Base-by-base conservation (phyloP, 2,888 invertebrate genomes). In the Adelphocoris suturalis region DNA sequence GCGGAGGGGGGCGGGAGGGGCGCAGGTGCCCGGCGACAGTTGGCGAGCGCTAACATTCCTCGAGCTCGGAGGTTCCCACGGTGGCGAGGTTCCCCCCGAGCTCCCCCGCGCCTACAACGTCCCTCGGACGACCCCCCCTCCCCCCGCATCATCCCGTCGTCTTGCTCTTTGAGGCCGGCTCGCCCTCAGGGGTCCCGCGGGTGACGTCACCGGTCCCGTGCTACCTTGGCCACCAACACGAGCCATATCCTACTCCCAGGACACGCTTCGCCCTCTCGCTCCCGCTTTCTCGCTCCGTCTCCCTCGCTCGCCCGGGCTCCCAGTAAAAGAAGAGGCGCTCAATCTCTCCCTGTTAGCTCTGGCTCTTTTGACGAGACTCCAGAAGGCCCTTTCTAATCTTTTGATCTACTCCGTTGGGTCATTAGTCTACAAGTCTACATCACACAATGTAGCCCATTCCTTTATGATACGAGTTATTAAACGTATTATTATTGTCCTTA, bases 21-120 rank as follows among this genome's bases (percentile, higher is more conserved):
- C 61, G 84, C 82, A 84, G 89, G 82, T 82, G 84, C 84, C 84
- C 82, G 90, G 90, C 86, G 86, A 90, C 90, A 90, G 90, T 90
- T 90, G 90, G 90, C 90, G 78, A 86, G 90, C 90, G 90, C 90
- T 86, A 81, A 90, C 90, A 90, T 90, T 89, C 89, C 90, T 61
- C 47, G 57, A 48, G 61, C 52, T 61, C 85, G 75, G 89, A 84
- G 85, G 76, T 90, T 90, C 90, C 90, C 90, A 90, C 90, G 90
- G 90, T 89, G 89, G 89, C 85, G 89, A 84, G 84, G 68, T 76
- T 28, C 78, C 76, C 89, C 81, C 85, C 80, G 48, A 47, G 28
- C 84, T 91, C 90, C 90, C 90, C 11, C 37, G 37, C 37, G 37
- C 37, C 37, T 37, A 2, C 3, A 78, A 57, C 16, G 2, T 37